Percentiles rank a stretch among this genome's conserved stretches.
These are phyloP conservation scores for Carcinoscorpius rotundicauda DNA, from an alignment of 1,140 invertebrate species.

Conservation along the genomic window DNA sequence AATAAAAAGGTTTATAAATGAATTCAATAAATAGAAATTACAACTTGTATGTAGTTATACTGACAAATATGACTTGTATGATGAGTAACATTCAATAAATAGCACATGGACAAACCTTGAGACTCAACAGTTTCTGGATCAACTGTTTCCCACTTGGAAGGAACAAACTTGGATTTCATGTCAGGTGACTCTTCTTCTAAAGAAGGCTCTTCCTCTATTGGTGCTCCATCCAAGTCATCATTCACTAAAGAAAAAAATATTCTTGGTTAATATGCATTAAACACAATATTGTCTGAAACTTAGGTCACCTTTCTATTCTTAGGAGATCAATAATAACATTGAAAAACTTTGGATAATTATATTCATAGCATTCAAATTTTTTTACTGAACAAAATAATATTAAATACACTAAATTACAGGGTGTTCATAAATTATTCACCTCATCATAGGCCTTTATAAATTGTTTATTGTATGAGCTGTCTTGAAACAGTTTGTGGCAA, in stretches of 20 bases:
- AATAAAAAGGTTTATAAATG: not conserved
- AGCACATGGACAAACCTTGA: conserved; percentile 34
- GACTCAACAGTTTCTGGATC: conserved; percentile 73
- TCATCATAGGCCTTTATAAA: too few relatives aligned
- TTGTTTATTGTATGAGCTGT: too few relatives aligned
- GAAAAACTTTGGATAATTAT: conserved; percentile 5
- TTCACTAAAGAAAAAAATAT: conserved; percentile 36
- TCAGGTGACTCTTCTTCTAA: conserved; percentile 26
- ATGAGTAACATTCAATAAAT: too few relatives aligned
- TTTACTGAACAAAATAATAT: too few relatives aligned
- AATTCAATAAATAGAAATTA: not conserved
- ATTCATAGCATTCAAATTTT: conserved; percentile 1
- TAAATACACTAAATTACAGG: too few relatives aligned
- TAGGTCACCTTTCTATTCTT: too few relatives aligned
- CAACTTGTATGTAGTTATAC: not conserved
- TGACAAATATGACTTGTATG: not conserved
- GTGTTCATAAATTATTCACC: too few relatives aligned
- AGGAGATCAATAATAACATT: too few relatives aligned
- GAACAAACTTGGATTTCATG: conserved; percentile 41
- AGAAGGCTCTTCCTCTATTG: conserved; percentile 34
- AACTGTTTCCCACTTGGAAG: conserved; percentile 91
- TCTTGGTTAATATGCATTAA: too few relatives aligned
- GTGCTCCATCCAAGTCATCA: conserved; percentile 71
- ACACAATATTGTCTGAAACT: too few relatives aligned
- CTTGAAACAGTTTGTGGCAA: too few relatives aligned